Evolutionary conservation across 2,797 vertebrate species (phyloP).

Genomic region (Myripristis jacobus): DNA sequence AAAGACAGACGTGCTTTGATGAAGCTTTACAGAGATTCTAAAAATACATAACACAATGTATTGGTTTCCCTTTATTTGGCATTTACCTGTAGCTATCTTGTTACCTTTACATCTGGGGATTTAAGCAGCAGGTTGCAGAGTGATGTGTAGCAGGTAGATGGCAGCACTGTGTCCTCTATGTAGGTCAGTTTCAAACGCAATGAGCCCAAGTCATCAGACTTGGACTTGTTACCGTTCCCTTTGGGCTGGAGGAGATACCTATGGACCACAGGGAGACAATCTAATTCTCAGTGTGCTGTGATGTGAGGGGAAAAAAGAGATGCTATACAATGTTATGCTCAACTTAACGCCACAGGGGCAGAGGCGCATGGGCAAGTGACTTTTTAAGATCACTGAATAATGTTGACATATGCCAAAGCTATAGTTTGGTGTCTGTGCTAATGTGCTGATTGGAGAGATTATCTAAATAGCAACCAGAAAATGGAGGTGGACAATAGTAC

Average conservation of each 20-base stretch:
- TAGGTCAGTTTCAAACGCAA: slow-evolving; percentile 95
- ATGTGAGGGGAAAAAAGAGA: neutral
- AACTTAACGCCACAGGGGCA: neutral
- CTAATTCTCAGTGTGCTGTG: neutral
- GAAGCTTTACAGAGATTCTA: neutral
- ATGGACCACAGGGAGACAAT: slow-evolving; percentile 20
- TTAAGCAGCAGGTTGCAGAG: slow-evolving; percentile 95
- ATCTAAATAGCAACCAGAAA: neutral
- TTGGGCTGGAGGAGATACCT: slow-evolving; percentile 98
- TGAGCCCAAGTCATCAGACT: slow-evolving; percentile 94
- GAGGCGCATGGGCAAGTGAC: too few relatives aligned
- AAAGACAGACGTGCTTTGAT: neutral
- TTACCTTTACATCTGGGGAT: slow-evolving; percentile 94
- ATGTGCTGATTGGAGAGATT: neutral
- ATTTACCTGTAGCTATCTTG: neutral
- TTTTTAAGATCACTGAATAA: too few relatives aligned
- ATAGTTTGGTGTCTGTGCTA: neutral
- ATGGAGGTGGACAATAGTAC: neutral
- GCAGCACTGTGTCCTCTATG: slow-evolving; percentile 96
- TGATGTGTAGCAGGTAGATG: slow-evolving; percentile 89
- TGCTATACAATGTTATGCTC: neutral
- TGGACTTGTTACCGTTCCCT: slow-evolving; percentile 95
- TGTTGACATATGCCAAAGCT: neutral
- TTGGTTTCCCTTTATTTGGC: neutral
- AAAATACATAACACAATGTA: neutral